Percentiles rank a stretch among this genome's conserved stretches.
Evolutionary conservation across 53 echinoderm and acorn worm genomes (phyloP).

Genomic region (Henricia sp.): DNA sequence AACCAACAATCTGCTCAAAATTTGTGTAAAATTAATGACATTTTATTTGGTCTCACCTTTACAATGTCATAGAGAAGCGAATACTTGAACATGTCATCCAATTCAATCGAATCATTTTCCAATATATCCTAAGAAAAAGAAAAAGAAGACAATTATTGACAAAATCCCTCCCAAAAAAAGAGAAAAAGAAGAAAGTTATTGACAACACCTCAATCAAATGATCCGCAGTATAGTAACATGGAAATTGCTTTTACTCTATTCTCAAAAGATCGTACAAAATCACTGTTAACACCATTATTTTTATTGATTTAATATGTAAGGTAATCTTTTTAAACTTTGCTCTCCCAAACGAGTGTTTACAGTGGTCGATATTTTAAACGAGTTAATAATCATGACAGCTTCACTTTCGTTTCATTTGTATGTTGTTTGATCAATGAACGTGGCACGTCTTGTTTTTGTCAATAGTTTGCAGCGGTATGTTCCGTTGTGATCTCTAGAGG

Average conservation of each 20-base stretch:
- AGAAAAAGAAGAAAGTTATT: constrained; percentile 12
- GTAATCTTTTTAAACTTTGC: too few relatives aligned
- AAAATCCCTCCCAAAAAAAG: constrained; percentile 81
- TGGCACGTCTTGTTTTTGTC: neutral
- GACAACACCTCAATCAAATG: too few relatives aligned
- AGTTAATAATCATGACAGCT: constrained; percentile 1
- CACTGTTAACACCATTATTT: too few relatives aligned
- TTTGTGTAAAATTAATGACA: too few relatives aligned
- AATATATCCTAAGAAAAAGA: constrained; percentile 84
- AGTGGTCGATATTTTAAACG: neutral
- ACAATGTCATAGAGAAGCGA: constrained; percentile 97
- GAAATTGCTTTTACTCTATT: neutral
- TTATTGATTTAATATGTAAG: too few relatives aligned
- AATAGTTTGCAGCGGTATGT: constrained; percentile 5
- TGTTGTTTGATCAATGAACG: neutral
- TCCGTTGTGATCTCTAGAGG: constrained; percentile 16
- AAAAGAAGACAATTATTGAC: constrained; percentile 83
- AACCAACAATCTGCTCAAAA: too few relatives aligned
- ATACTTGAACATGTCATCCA: constrained; percentile 97
- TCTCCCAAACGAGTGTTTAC: neutral
- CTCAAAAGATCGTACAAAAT: neutral
- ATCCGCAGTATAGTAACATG: too few relatives aligned
- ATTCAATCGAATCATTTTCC: constrained; percentile 96
- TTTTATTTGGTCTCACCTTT: constrained; percentile 77
- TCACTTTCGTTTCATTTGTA: neutral